These are phyloP conservation scores for Odontothrips loti DNA, from an alignment of 2,888 invertebrate genomes.

Conservation along the genomic window DNA sequence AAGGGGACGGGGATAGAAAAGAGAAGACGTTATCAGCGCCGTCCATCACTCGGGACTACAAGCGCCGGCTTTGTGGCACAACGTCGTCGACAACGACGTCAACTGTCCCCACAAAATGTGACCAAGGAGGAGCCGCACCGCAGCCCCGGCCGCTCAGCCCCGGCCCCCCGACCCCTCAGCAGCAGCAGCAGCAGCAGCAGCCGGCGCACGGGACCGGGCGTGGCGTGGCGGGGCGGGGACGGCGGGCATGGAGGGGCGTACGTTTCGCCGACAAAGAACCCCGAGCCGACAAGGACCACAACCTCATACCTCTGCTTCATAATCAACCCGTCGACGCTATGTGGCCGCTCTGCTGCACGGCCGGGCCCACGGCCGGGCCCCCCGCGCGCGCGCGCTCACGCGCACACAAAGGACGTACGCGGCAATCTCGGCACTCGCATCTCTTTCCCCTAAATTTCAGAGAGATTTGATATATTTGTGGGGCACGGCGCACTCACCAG, in stretches of 20 bases:
- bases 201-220: background rate
- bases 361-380: background rate
- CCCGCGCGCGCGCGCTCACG: too few relatives aligned
- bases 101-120: slow-evolving; percentile 26
- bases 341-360: background rate
- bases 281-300: background rate
- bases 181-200: too few relatives aligned
- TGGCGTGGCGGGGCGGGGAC: background rate
- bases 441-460: slow-evolving; percentile 8
- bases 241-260: background rate
- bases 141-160: background rate
- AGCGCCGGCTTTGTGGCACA: slow-evolving; percentile 23
- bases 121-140: background rate
- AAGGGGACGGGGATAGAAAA: background rate
- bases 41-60: slow-evolving; percentile 9
- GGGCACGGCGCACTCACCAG: background rate
- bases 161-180: background rate
- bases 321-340: background rate
- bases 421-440: background rate
- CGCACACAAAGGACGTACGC: background rate
- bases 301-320: background rate
- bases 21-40: background rate
- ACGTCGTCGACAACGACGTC: slow-evolving; percentile 21
- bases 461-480: background rate
- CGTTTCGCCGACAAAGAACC: background rate